These are phyloP conservation scores for Dastarcus helophoroides DNA, from an alignment of 2,888 invertebrate genomes.

Conservation along the genomic window DNA sequence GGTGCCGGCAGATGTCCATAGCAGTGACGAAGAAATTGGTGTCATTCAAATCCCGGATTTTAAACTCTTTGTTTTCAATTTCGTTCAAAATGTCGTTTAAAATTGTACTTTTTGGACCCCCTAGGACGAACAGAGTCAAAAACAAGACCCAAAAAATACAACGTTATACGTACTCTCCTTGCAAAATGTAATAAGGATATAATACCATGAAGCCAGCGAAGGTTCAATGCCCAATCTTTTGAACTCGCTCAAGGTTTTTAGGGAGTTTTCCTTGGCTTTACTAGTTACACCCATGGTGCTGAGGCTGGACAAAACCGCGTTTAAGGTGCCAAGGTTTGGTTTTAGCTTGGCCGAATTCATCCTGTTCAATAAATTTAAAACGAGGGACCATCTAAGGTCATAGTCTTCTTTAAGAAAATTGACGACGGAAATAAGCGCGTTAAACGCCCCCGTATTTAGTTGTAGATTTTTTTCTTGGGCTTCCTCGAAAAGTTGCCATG, in stretches of 20 bases:
- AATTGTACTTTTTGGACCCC: conserved; percentile 50
- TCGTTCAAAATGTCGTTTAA: conserved; percentile 56
- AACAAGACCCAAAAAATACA: conserved; percentile 1
- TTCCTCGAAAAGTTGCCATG: conserved; percentile 52
- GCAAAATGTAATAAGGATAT: conserved; percentile 57
- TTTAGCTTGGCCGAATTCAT: conserved; percentile 46
- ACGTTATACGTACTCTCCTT: conserved; percentile 49
- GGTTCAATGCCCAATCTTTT: conserved; percentile 57
- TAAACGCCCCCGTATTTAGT: conserved; percentile 56
- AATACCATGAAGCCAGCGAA: conserved; percentile 63
- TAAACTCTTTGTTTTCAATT: conserved; percentile 48
- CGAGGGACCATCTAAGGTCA: conserved; percentile 50
- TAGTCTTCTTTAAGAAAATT: conserved; percentile 54
- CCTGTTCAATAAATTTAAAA: conserved; percentile 47
- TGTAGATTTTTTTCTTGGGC: conserved; percentile 51
- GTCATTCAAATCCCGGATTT: conserved; percentile 52
- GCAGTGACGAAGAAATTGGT: conserved; percentile 69
- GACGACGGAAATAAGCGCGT: conserved; percentile 50
- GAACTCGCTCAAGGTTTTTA: conserved; percentile 52
- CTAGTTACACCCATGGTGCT: conserved; percentile 37
- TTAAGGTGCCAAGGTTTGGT: conserved; percentile 60
- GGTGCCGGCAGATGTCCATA: conserved; percentile 67
- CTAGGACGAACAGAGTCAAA: conserved; percentile 31
- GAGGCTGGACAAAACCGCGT: conserved; percentile 45
- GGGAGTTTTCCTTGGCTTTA: conserved; percentile 36